Conservation (phyloP, 2,113 vertebrate species). For the Alectura lathami region DNA sequence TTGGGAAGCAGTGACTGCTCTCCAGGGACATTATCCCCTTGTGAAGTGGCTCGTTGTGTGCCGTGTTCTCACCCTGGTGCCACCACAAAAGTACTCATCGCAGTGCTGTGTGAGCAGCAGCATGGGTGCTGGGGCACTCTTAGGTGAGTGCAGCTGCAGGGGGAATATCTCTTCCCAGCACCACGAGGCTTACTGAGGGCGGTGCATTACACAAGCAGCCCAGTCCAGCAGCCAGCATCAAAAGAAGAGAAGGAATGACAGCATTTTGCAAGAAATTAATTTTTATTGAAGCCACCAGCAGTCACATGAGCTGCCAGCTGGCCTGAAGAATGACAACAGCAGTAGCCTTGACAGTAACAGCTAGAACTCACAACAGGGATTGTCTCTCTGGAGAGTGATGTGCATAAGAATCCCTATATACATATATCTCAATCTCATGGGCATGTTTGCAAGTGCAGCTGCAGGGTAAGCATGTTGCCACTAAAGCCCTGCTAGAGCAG, state of each 20-base stretch:
- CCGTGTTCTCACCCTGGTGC: neutral
- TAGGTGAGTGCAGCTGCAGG: neutral
- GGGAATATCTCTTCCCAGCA: neutral
- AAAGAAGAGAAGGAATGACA: neutral
- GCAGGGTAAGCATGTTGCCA: neutral
- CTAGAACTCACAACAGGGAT: conserved; percentile 12
- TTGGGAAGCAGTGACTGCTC: accelerated
- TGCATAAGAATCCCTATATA: neutral
- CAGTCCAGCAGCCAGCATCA: neutral
- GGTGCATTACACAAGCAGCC: neutral
- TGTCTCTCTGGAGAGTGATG: neutral
- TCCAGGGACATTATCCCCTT: accelerated
- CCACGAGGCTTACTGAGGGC: neutral
- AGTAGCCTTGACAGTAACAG: neutral
- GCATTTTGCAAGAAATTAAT: conserved; percentile 19
- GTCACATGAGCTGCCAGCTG: conserved; percentile 3
- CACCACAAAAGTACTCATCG: neutral
- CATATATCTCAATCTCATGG: accelerated
- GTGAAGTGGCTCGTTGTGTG: neutral
- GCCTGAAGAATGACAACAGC: neutral
- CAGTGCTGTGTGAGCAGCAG: neutral
- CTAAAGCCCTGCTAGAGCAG: neutral
- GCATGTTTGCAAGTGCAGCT: neutral
- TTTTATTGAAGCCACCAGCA: conserved; percentile 47
- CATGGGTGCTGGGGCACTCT: neutral